These are phyloP conservation scores for Xyliphius kryptos DNA, from an alignment of 2,113 vertebrate genomes.

Conservation along the genomic window DNA sequence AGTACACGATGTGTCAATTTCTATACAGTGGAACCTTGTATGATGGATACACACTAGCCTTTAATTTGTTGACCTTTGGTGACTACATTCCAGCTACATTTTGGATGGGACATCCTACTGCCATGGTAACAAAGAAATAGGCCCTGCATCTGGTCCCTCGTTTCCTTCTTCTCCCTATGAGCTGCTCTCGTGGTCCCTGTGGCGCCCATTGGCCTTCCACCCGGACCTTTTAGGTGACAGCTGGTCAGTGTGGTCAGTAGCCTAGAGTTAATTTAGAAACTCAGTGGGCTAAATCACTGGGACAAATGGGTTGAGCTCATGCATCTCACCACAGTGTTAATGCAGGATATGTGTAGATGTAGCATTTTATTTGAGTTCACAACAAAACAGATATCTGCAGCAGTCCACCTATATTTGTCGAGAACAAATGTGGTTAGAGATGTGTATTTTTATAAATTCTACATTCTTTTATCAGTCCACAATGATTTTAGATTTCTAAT, in stretches of 20 bases:
- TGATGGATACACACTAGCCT: conserved; percentile 25
- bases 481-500: too few species aligned
- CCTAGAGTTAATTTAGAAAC: conserved; percentile 43
- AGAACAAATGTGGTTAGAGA: too few species aligned
- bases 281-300: conserved; percentile 16
- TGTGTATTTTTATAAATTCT: too few species aligned
- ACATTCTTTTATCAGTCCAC: too few species aligned
- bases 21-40: too few species aligned
- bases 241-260: conserved; percentile 60
- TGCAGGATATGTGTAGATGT: too few species aligned
- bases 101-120: conserved; percentile 62
- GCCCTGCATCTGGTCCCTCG: conserved; percentile 51
- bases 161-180: conserved; percentile 28
- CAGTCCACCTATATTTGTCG: too few species aligned
- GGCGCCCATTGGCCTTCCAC: conserved; percentile 38
- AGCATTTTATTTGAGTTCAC: too few species aligned
- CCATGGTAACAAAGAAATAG: conserved; percentile 59
- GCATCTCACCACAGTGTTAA: conserved; percentile 4
- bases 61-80: conserved; percentile 32
- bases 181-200: conserved; percentile 33
- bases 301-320: conserved; percentile 11
- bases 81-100: conserved; percentile 50
- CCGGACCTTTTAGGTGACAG: conserved; percentile 57
- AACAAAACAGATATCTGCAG: too few species aligned
- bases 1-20: too few species aligned